Base-by-base conservation (phyloP, 2,888 invertebrate species). In the Synanthedon vespiformis region DNA sequence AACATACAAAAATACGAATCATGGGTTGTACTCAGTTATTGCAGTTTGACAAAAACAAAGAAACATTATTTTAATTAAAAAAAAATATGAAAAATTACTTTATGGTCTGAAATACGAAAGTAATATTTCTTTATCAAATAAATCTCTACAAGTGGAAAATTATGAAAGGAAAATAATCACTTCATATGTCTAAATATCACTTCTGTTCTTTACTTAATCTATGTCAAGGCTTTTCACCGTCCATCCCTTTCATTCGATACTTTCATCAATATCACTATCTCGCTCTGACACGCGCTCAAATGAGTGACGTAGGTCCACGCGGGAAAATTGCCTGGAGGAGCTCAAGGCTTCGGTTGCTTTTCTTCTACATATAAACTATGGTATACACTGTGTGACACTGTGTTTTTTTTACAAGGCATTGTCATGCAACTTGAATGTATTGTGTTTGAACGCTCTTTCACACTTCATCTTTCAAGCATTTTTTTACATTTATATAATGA, bases 261-360 rank as follows among this genome's bases (percentile, higher is more conserved):
- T 61, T 57, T 52, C 56, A 40, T 60, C 55, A 55, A 56, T 61
- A 54, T 52, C 14, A 40, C 59, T 51, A n/a, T 73, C 68, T 63
- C 67, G 11, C 55, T 75, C 64, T 18, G 58, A 54, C 68, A 52
- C 64, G 63, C 63, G 66, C 67, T 67, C 65, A 68, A 72, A 67
- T 68, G 65, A 67, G 67, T 71, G 73, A 72, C 68, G 68, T 66
- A 69, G 65, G 68, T 64, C 64, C 67, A 65, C 68, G 66, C 68
- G 70, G 72, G 72, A 72, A 74, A 76, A 60, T 50, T 6, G 22
- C n/a, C 34, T 34, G 22, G 50, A 27, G 22, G 14, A 16, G 48
- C 22, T 48, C 48, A 48, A 48, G 48, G 48, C 48, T 48, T 44
- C 44, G 44, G 44, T 14, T 18, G 44, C 44, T 44, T 44, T 44